phyloP scores from a whole-genome alignment of 2,113 vertebrate genomes.

The Bufo gargarizans region DNA sequence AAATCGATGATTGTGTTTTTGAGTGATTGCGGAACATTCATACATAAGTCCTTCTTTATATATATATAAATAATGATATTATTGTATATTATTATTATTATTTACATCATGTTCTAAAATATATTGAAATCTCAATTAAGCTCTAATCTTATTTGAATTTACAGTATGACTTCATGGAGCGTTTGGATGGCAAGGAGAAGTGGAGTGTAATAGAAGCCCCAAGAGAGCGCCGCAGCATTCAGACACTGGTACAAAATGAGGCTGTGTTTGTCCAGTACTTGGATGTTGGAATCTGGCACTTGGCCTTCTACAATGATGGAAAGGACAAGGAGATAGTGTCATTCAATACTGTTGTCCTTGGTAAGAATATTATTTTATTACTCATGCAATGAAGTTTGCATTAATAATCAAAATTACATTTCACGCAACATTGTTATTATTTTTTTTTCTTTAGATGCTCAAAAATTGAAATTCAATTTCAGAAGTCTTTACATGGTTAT shows the following conservation, averaged over 20 bases:
- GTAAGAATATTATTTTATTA: conserved; percentile 71
- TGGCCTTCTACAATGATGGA: conserved; percentile 98
- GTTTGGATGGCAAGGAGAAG: conserved; percentile 96
- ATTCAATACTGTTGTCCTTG: conserved; percentile 91
- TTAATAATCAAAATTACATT: not conserved
- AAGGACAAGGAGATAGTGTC: conserved; percentile 94
- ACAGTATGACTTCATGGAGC: conserved; percentile 98
- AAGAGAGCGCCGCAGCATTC: conserved; percentile 90
- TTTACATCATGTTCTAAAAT: not conserved
- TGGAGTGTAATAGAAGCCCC: conserved; percentile 97
- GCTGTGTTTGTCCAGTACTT: conserved; percentile 96
- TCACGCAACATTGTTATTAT: not conserved
- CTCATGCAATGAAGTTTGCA: not conserved
- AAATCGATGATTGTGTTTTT: too few relatives aligned
- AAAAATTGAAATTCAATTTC: too few relatives aligned
- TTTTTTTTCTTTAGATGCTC: not conserved
- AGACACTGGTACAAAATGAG: conserved; percentile 97
- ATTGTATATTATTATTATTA: not conserved
- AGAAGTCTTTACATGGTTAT: too few relatives aligned
- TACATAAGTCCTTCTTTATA: too few relatives aligned
- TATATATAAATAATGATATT: too few relatives aligned
- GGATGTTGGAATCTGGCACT: conserved; percentile 93
- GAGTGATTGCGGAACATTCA: too few relatives aligned
- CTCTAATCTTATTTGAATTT: not conserved
- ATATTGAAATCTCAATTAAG: not conserved